A percentile compares a stretch with the other conserved stretches of the same genome.
Conservation (phyloP, 2,113 vertebrate species). For the Pachyramphus minor region DNA sequence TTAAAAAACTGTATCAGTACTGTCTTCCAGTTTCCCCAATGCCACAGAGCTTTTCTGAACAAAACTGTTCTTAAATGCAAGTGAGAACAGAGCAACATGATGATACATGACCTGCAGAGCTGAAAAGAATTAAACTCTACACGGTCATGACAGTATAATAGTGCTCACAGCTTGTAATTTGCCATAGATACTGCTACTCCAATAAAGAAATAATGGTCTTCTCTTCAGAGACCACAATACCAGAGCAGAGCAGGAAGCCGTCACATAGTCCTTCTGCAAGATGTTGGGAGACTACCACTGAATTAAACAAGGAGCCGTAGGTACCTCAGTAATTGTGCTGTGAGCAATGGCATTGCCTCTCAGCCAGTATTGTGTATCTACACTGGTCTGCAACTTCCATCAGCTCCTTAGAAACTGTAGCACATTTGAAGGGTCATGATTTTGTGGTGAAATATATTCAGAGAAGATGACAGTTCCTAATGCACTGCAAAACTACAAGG, state of each 20-base stretch:
- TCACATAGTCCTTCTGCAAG: background rate
- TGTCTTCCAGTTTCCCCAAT: background rate
- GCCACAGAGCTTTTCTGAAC: background rate
- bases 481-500: background rate
- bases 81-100: background rate
- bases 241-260: background rate
- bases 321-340: fast-evolving
- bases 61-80: background rate
- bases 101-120: background rate
- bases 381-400: background rate
- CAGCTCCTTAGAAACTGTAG: background rate
- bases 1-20: background rate
- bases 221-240: background rate
- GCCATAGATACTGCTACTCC: background rate
- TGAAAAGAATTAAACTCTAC: background rate
- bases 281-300: background rate
- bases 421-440: background rate
- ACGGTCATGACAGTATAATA: background rate
- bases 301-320: background rate
- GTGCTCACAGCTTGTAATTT: background rate
- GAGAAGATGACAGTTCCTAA: background rate
- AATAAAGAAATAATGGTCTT: background rate
- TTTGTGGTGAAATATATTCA: background rate
- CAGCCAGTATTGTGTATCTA: background rate
- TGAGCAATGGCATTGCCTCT: background rate